Conservation (phyloP, 1,140 invertebrate genomes). For the Hyposmocoma kahamanoa region DNA sequence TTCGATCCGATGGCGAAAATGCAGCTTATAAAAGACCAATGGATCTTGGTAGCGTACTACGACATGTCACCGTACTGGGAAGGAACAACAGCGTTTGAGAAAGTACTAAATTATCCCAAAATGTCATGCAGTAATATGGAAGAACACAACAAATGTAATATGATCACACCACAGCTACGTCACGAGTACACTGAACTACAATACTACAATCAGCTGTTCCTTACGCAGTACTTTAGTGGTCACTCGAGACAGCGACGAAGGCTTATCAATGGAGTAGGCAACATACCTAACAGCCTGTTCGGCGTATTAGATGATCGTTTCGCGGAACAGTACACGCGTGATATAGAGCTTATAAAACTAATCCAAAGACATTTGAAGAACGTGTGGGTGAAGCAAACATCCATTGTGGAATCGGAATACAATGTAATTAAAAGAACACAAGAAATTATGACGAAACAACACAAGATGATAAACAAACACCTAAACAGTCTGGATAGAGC, state of each 20-base stretch:
- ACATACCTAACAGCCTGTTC: too few relatives aligned
- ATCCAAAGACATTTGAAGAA: not conserved
- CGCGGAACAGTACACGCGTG: not conserved
- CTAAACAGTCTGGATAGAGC: too few relatives aligned
- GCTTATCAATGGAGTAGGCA: not conserved
- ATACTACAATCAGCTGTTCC: too few relatives aligned
- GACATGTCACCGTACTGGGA: conserved; percentile 2
- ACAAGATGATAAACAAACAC: too few relatives aligned
- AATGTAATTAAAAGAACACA: too few relatives aligned
- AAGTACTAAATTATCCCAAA: not conserved
- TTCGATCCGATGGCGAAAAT: not conserved
- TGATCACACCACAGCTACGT: not conserved
- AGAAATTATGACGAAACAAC: too few relatives aligned
- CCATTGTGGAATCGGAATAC: too few relatives aligned
- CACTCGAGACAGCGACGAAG: not conserved
- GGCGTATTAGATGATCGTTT: not conserved
- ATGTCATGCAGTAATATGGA: not conserved
- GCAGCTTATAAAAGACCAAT: not conserved
- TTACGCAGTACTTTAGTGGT: not conserved
- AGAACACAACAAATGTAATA: not conserved
- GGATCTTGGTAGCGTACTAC: not conserved
- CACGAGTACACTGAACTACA: not conserved
- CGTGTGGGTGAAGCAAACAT: not conserved
- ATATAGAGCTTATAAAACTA: not conserved
- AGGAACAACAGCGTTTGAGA: not conserved